Conservation (phyloP, 2,113 vertebrate species). For the Notiomystis cincta region DNA sequence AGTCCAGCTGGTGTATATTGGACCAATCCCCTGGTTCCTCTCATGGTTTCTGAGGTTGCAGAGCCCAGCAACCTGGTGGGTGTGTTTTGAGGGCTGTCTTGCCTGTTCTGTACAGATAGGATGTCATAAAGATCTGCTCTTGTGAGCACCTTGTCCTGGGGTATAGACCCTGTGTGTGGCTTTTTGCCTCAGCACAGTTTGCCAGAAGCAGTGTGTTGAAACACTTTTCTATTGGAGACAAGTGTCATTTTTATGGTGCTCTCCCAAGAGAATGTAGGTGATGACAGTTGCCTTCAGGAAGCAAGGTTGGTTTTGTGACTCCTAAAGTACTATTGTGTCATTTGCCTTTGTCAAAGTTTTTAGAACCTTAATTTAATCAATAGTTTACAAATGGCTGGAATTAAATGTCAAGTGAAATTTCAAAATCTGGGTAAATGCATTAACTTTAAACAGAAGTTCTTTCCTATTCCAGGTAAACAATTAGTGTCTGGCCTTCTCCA, state of each 20-base stretch:
- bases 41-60: rapidly evolving
- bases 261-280: not conserved
- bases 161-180: not conserved
- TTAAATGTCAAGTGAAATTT: constrained; percentile 23
- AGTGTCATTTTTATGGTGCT: not conserved
- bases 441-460: not conserved
- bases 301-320: not conserved
- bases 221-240: rapidly evolving
- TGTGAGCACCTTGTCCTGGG: not conserved
- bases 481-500: not conserved
- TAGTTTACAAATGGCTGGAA: not conserved
- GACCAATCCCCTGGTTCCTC: not conserved
- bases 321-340: not conserved
- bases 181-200: not conserved
- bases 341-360: not conserved
- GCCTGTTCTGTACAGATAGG: not conserved
- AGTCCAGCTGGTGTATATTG: not conserved
- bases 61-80: not conserved
- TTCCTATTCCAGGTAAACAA: not conserved
- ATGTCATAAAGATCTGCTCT: not conserved
- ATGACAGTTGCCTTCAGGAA: not conserved
- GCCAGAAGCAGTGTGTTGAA: not conserved
- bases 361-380: constrained; percentile 3
- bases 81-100: not conserved
- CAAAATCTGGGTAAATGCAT: constrained; percentile 4